Base-by-base conservation (phyloP, 2,113 vertebrate genomes). In the Crotalus tigris region DNA sequence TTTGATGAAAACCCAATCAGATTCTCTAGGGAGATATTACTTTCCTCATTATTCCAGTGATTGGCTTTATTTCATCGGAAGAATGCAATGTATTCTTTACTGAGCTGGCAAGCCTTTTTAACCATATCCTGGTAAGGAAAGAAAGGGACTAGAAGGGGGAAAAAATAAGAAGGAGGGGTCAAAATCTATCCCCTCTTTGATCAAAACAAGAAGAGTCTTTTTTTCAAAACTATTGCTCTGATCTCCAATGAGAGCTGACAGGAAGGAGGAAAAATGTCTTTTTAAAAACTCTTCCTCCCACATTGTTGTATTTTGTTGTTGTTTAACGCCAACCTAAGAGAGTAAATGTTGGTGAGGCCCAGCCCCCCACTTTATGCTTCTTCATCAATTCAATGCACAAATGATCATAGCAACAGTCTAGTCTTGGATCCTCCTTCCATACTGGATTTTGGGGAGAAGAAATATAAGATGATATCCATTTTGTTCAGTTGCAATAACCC, bases 21-120 rank as follows among this genome's bases (percentile, higher is more conserved):
- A 97, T 97, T 98, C 98, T 98, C 98, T 94, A 94, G 98, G 98
- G 98, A 98, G 98, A 98, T 97, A 98, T 98, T 98, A 98, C 97
- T 98, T 98, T 98, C 98, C 98, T 99, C 98, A 98, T 98, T 98
- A 98, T 98, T 98, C 97, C 97, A 97, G 98, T 98, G 98, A 99
- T 98, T 98, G 98, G 98, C 98, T 98, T 98, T 98, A 98, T 98
- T 98, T 98, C 98, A 98, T 98, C 97, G 97, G 97, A 98, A 98
- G 98, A 98, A 98, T 97, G 97, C 97, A 94, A 97, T 96, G 95
- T 97, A 97, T 97, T 97, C 97, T 97, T 98, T 96, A 97, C 94
- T 95, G 97, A 95, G 96, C 97, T 97, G 97, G 97, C 96, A 97
- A 98, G 96, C 95, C 97, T 97, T 97, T 98, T 97, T 97, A 97